Conservation (phyloP, 1,140 invertebrate species). For the Oreohelix idahoensis region DNA sequence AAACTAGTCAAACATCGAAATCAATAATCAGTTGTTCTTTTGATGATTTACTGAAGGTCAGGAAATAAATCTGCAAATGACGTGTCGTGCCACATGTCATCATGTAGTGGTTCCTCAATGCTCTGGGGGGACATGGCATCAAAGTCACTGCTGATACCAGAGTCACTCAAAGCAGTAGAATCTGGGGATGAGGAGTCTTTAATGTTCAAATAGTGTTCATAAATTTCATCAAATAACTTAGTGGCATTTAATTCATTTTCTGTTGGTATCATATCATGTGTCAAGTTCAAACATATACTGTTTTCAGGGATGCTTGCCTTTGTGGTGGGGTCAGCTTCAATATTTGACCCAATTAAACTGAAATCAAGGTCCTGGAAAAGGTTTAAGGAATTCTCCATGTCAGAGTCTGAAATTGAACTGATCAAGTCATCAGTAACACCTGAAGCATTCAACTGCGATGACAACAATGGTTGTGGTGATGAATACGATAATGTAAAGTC, state of each 20-base stretch:
- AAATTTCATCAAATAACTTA: constrained; percentile 35
- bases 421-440: constrained; percentile 8
- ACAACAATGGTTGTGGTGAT: neutral
- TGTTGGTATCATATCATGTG: constrained; percentile 35
- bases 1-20: too few relatives aligned
- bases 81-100: constrained; percentile 64
- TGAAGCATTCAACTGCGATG: neutral
- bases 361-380: constrained; percentile 24
- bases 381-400: constrained; percentile 32
- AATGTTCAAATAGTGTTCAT: constrained; percentile 13
- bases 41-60: constrained; percentile 55
- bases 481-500: neutral
- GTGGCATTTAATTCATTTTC: constrained; percentile 28
- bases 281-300: neutral
- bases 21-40: too few relatives aligned
- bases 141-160: constrained; percentile 53
- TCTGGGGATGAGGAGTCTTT: constrained; percentile 32
- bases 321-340: neutral
- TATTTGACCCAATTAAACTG: neutral
- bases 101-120: constrained; percentile 45
- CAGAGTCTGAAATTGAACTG: constrained; percentile 16
- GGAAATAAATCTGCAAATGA: constrained; percentile 67
- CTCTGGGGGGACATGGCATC: constrained; percentile 56
- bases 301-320: neutral
- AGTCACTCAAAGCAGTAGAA: constrained; percentile 47